Base-by-base conservation (phyloP, 2,797 vertebrate genomes). In the Xenopus petersii region DNA sequence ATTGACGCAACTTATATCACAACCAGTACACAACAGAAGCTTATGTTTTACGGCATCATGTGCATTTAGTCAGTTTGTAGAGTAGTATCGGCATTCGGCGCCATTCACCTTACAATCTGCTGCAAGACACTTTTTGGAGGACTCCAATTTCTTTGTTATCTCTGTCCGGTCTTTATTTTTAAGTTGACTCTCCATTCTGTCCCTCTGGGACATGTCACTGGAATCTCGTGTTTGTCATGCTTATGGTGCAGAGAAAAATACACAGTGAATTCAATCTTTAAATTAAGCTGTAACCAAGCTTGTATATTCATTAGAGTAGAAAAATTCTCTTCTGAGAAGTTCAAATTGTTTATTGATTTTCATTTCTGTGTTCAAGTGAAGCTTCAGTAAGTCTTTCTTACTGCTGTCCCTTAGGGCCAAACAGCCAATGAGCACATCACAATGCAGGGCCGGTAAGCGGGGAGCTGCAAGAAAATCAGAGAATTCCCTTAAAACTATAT, bases 261-360 rank as follows among this genome's bases (percentile, higher is more conserved):
- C 83, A 87, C 85, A 89, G 86, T 89, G 87, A 92, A 91, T 90
- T 92, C 91, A 92, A 83, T 91, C 90, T 87, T 86, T 85, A 91
- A 85, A 87, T 92, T 89, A 91, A 94, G 91, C 91, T 92, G 93
- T 94, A 92, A 93, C 91, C 93, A 92, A 93, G 86, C 94, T 95
- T 97, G 94, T 97, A 95, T 97, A 97, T 96, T 98, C 94, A 97
- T 97, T 96, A 94, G 91, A 94, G 93, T 89, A 94, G 92, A 89
- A 93, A 94, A 94, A 93, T 93, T 94, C 92, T 95, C 94, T 94
- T 95, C 88, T 90, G 94, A 96, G 93, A 96, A 97, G 94, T 98
- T 98, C 93, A 98, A 93, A 99, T 99, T 98, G 95, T 98, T 97
- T 99, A 98, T 98, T 98, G 96, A 99, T 99, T 99, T 98, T 97